Conservation (phyloP, 2,797 vertebrate genomes). For the Oceanodroma leucorhoa region DNA sequence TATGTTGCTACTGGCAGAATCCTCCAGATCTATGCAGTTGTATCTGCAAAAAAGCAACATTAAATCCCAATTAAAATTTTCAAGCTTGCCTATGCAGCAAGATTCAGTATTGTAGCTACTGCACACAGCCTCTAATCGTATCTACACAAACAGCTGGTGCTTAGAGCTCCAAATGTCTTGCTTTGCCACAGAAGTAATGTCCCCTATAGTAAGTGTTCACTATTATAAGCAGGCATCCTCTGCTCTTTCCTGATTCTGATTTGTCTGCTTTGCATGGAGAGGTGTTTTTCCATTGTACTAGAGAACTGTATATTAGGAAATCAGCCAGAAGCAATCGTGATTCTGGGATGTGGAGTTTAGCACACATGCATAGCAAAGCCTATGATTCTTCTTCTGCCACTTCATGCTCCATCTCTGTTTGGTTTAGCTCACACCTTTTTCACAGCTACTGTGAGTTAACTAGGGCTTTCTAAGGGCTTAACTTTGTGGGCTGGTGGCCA, state of each 20-base stretch:
- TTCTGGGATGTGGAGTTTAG: neutral
- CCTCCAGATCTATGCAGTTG: neutral
- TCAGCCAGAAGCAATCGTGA: neutral
- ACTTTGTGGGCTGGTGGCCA: neutral
- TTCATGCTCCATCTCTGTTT: neutral
- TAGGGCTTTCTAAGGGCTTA: neutral
- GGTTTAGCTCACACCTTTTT: neutral
- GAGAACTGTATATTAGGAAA: neutral
- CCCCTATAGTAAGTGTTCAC: neutral
- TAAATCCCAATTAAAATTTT: conserved; percentile 33
- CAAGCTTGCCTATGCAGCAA: neutral
- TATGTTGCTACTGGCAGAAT: neutral
- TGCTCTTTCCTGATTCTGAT: neutral
- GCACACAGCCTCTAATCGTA: neutral
- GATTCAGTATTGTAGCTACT: neutral
- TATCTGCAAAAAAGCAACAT: neutral
- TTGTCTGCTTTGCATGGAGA: neutral
- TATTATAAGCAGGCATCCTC: neutral
- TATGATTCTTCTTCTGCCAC: neutral
- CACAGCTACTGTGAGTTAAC: neutral
- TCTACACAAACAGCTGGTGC: neutral
- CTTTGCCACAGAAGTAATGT: neutral
- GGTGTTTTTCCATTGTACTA: neutral
- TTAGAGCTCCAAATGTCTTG: neutral
- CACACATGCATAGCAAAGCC: neutral